Evolutionary conservation across 2,888 invertebrate species (phyloP).

Genomic region (Pimpla rufipes): DNA sequence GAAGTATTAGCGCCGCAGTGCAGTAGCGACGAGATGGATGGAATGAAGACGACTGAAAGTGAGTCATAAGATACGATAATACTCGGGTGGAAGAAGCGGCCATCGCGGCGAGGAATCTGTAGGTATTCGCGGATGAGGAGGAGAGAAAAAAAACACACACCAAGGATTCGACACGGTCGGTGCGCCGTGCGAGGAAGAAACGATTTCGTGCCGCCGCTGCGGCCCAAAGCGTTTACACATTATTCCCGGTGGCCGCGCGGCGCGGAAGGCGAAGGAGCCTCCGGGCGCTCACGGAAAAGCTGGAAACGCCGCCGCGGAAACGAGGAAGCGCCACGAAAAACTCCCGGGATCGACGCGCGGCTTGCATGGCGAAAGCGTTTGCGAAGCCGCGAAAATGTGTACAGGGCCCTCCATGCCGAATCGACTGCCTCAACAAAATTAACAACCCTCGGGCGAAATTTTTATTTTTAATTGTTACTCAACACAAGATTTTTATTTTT

Average conservation of each 20-base stretch:
- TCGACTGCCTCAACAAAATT: no score
- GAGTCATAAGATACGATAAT: constrained; percentile 66
- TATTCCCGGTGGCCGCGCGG: constrained; percentile 33
- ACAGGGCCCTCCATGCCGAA: no score
- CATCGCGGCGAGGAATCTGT: constrained; percentile 34
- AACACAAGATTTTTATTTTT: no score
- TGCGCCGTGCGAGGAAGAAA: constrained; percentile 62
- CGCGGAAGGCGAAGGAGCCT: constrained; percentile 18
- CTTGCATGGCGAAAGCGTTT: no score
- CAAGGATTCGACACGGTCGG: constrained; percentile 68
- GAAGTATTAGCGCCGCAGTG: constrained; percentile 34
- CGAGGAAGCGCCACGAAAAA: neutral
- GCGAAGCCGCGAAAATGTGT: no score
- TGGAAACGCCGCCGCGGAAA: neutral
- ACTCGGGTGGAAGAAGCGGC: constrained; percentile 27
- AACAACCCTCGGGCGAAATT: no score
- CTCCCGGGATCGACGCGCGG: neutral
- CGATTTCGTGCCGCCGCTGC: constrained; percentile 56
- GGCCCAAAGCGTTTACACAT: constrained; percentile 36
- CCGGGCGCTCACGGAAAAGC: constrained; percentile 9
- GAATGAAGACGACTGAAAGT: constrained; percentile 54
- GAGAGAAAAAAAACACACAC: constrained; percentile 50
- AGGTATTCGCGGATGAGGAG: constrained; percentile 35
- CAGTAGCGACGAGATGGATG: constrained; percentile 50
- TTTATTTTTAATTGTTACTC: no score